Conservation (phyloP, 2,113 vertebrate species). For the Mus spicilegus region DNA sequence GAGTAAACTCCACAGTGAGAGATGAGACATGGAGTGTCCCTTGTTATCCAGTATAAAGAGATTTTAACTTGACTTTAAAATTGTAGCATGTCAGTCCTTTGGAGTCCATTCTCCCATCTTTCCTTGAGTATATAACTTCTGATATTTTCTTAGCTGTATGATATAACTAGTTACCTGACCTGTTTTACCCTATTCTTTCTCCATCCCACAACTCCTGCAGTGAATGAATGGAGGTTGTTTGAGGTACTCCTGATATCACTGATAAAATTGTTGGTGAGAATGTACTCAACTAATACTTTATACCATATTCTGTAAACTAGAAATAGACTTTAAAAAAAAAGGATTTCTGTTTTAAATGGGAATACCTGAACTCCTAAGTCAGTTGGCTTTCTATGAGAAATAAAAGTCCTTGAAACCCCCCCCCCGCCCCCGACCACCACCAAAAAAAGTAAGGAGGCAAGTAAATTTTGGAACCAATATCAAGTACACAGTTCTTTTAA, state of each 20-base stretch:
- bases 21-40: background rate
- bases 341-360: constrained; percentile 59
- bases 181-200: too few species aligned
- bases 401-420: constrained; percentile 19
- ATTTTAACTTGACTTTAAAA: constrained; percentile 28
- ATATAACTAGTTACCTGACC: too few species aligned
- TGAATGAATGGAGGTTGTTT: background rate
- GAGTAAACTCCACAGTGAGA: background rate
- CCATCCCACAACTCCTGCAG: too few species aligned
- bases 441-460: background rate
- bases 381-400: constrained; percentile 3
- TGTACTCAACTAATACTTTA: background rate
- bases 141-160: too few species aligned
- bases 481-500: background rate
- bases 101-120: too few species aligned
- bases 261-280: background rate
- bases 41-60: constrained; percentile 39
- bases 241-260: background rate
- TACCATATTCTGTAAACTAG: background rate
- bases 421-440: background rate
- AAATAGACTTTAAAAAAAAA: background rate
- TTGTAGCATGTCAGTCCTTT: background rate
- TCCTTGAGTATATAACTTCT: too few species aligned
- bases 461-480: background rate
- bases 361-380: background rate